Evolutionary conservation across 1,140 invertebrate species (phyloP), one percentile per base, ranked within the genome.

Genomic region (Musca domestica): DNA sequence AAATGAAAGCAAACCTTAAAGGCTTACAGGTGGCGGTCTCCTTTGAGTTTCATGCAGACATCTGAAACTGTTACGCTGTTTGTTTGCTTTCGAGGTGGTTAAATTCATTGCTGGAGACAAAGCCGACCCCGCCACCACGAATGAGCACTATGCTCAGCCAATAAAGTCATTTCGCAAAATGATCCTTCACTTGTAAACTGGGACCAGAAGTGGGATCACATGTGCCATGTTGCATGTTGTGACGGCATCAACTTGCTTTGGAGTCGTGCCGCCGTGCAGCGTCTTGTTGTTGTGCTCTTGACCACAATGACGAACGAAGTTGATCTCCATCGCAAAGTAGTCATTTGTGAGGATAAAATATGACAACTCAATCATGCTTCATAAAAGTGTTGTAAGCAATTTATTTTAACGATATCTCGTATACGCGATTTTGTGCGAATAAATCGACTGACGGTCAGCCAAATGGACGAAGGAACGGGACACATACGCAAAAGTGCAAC

Each of bases 281-380:
- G n/a, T n/a, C 20, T 34, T 25, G 15, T 30, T 46, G 48, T 4
- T n/a, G 15, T n/a, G n/a, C n/a, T n/a, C n/a, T n/a, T n/a, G n/a
- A 19, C 49, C 17, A 22, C n/a, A n/a, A n/a, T n/a, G n/a, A 41
- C 34, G n/a, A n/a, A n/a, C n/a, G 34, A 41, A 41, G 34, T 41
- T 41, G 34, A 41, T 41, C 34, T 27, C n/a, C 12, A 14, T 47
- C 3, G 23, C 64, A 69, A 48, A 58, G 25, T 66, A 63, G 54
- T 54, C 64, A 79, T 79, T 79, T 77, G 76, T 74, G 77, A 74
- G 77, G 77, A 79, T 79, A 79, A 79, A 79, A 79, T 79, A 79
- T 77, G 77, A 79, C 77, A 79, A 79, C 77, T 79, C 77, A 79
- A 79, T 79, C 77, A 79, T 75, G 77, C 72, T 68, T 72, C 77